phyloP scores from a whole-genome alignment of 2,797 vertebrate species.

The Gadopsis marmoratus region DNA sequence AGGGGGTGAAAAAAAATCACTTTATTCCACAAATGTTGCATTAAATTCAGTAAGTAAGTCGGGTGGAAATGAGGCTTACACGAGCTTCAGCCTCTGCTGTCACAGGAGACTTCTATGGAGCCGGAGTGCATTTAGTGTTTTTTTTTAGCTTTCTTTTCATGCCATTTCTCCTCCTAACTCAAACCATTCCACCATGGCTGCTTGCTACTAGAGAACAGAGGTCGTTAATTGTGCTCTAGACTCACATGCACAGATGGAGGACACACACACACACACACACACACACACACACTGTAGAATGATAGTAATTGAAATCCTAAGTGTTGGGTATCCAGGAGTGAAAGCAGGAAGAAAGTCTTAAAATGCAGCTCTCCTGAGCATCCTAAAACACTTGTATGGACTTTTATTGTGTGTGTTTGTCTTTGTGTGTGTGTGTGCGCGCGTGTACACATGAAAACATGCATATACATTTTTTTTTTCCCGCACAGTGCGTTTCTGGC shows the following conservation, averaged over 20 bases:
- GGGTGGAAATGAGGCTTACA: slow-evolving; percentile 69
- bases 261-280: slow-evolving; percentile 6
- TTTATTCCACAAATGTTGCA: slow-evolving; percentile 64
- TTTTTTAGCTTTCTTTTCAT: slow-evolving; percentile 72
- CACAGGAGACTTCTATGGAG: slow-evolving; percentile 68
- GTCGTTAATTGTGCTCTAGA: slow-evolving; percentile 71
- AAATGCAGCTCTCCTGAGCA: slow-evolving; percentile 80
- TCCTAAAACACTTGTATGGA: slow-evolving; percentile 84
- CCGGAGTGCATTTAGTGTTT: slow-evolving; percentile 63
- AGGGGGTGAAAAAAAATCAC: slow-evolving; percentile 22
- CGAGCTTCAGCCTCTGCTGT: slow-evolving; percentile 60
- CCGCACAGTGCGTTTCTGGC: slow-evolving; percentile 79
- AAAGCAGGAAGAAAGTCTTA: slow-evolving; percentile 81
- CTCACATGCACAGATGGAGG: slow-evolving; percentile 53
- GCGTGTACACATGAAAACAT: slow-evolving; percentile 33
- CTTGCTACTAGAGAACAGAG: slow-evolving; percentile 73
- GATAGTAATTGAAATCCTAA: slow-evolving; percentile 77
- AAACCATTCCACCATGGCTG: slow-evolving; percentile 79
- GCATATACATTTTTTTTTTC: slow-evolving; percentile 45
- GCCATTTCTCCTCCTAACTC: slow-evolving; percentile 77
- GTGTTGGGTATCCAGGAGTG: slow-evolving; percentile 77
- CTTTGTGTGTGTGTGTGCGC: slow-evolving; percentile 38
- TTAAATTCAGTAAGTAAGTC: slow-evolving; percentile 61
- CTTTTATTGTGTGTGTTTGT: slow-evolving; percentile 76
- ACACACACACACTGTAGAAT: slow-evolving; percentile 45